These are phyloP conservation scores for Catocala sponsa DNA, from an alignment of 2,888 invertebrate species.

Conservation along the genomic window DNA sequence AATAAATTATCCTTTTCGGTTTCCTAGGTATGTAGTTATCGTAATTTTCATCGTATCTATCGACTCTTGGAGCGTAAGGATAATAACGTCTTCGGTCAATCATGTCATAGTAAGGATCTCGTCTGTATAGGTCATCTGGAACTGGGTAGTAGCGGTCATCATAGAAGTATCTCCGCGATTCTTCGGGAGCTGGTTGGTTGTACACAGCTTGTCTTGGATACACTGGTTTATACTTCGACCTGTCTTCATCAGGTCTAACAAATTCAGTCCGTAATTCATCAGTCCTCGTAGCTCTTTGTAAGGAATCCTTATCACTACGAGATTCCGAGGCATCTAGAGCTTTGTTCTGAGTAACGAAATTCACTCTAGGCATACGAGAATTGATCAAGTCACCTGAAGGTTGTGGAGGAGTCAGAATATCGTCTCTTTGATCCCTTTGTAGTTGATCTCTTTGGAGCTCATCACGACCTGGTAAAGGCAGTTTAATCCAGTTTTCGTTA, in stretches of 20 bases:
- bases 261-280: slow-evolving; percentile 82
- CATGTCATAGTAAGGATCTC: slow-evolving; percentile 78
- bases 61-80: slow-evolving; percentile 71
- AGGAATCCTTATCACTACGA: slow-evolving; percentile 82
- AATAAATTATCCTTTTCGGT: slow-evolving; percentile 90
- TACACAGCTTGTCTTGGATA: slow-evolving; percentile 83
- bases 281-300: slow-evolving; percentile 77
- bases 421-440: slow-evolving; percentile 58
- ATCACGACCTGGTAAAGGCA: slow-evolving; percentile 82
- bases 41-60: slow-evolving; percentile 79
- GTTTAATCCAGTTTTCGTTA: slow-evolving; percentile 89
- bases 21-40: slow-evolving; percentile 80
- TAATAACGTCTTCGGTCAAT: slow-evolving; percentile 74
- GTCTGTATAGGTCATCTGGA: slow-evolving; percentile 76
- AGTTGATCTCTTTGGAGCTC: slow-evolving; percentile 53
- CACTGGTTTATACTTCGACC: slow-evolving; percentile 75
- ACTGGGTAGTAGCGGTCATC: slow-evolving; percentile 75
- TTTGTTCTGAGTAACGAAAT: slow-evolving; percentile 90
- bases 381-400: slow-evolving; percentile 86
- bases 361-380: slow-evolving; percentile 89
- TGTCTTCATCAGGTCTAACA: slow-evolving; percentile 77
- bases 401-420: slow-evolving; percentile 85
- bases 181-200: slow-evolving; percentile 73
- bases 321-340: slow-evolving; percentile 82
- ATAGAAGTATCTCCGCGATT: slow-evolving; percentile 76